Base-by-base conservation (phyloP, 2,797 vertebrate genomes). In the Labroides dimidiatus region DNA sequence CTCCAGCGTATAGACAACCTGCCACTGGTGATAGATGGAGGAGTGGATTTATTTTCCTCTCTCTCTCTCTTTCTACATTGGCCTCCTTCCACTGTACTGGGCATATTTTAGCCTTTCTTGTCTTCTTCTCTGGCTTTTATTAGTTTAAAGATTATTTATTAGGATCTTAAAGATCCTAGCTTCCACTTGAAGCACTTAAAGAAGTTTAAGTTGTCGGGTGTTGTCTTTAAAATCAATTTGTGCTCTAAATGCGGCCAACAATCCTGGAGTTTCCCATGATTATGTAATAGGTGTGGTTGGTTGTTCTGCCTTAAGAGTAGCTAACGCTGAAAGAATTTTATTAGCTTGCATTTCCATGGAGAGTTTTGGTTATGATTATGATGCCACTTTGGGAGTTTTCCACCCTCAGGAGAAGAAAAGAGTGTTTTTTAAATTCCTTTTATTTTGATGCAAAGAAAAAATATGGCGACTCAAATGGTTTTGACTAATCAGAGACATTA, bases 1-100 rank as follows among this genome's bases (percentile, higher is more conserved):
- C 66, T 81, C 78, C 77, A 85, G 58, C 74, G 62, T 90, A 87
- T 85, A 86, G 88, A 90, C 89, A 90, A 82, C 27, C 86, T 92
- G 90, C 81, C 88, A 87, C 21, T 53, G 37, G 72, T 87, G 83
- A 90, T 67, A 62, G 69, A 89, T 84, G 69, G 39, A 6, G 21
- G 41, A 54, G 52, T 50, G 42, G 55, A 86, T 89, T 82, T 83
- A 71, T 84, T 65, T 39, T 14, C 43, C 43, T 13, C 39, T 13
- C 20, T 55, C 53, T 4, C 37, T 3, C 12, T n/a, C 24, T n/a
- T n/a, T 4, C 36, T 59, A 17, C 10, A 2, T 57, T 54, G 8
- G 24, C 50, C 43, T 55, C 42, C 42, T 23, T 64, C 47, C 47
- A 23, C 65, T 77, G 65, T 14, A 55, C 44, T 58, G 30, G 52